These are phyloP conservation scores for Olivierus martensii DNA, from an alignment of 1,140 invertebrate genomes.

Conservation along the genomic window DNA sequence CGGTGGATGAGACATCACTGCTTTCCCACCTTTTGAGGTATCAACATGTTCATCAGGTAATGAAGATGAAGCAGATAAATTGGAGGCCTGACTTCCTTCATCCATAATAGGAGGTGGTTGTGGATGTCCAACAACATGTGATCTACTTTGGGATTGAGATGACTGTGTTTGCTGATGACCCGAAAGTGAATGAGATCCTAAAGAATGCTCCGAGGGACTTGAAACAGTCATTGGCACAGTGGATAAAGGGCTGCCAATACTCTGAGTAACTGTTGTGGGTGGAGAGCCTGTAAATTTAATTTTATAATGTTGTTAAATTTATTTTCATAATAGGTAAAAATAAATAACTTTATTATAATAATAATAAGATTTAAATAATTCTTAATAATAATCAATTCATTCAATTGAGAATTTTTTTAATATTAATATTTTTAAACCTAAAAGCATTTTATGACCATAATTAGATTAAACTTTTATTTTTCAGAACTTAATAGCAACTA, in stretches of 20 bases:
- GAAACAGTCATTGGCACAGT: conserved; percentile 6
- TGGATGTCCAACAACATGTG: conserved; percentile 3
- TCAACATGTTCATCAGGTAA: conserved; percentile 19
- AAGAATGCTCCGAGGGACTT: conserved; percentile 11
- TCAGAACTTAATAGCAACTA: too few relatives aligned
- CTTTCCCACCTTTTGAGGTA: conserved; percentile 11
- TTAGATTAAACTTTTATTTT: too few relatives aligned
- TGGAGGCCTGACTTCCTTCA: conserved; percentile 23
- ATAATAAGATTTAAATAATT: too few relatives aligned
- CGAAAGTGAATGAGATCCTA: not conserved
- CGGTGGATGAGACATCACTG: conserved; percentile 41
- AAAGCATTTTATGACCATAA: too few relatives aligned
- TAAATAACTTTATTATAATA: too few relatives aligned
- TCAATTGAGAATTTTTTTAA: too few relatives aligned
- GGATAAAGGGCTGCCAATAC: conserved; percentile 21
- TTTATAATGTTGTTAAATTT: too few relatives aligned
- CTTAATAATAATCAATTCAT: too few relatives aligned
- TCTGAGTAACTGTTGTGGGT: conserved; percentile 28
- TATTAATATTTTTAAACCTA: too few relatives aligned
- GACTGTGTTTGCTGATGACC: not conserved
- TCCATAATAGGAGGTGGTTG: conserved; percentile 21
- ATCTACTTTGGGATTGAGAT: conserved; percentile 11
- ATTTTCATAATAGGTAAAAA: too few relatives aligned
- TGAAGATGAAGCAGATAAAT: conserved; percentile 20
- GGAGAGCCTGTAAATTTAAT: conserved; percentile 3